phyloP scores from a whole-genome alignment of 2,113 vertebrate species.

The Halcyon malimbica region DNA sequence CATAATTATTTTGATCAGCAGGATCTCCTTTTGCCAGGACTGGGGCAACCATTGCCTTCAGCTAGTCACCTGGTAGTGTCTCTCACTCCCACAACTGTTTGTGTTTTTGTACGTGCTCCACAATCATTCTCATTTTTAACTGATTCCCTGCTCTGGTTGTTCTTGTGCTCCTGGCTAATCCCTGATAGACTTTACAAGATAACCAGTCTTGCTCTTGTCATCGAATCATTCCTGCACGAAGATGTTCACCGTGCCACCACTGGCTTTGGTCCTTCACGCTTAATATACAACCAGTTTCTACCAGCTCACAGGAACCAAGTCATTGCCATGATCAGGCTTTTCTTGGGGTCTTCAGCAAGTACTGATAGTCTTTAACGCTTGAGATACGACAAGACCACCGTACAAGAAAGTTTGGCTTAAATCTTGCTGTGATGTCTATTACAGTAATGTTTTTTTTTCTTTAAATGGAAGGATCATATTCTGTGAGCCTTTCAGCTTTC shows the following conservation, averaged over 20 bases:
- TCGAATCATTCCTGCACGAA: not conserved
- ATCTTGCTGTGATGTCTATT: not conserved
- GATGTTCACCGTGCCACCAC: not conserved
- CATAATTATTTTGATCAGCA: not conserved
- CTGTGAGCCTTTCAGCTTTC: not conserved
- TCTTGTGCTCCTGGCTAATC: not conserved
- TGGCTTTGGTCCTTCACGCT: not conserved
- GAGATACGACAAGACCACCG: not conserved
- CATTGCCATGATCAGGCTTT: not conserved
- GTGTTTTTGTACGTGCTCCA: accelerated
- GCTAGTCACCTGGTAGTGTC: conserved; percentile 14
- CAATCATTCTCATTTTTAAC: not conserved
- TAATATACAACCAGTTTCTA: accelerated
- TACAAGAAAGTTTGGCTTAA: not conserved
- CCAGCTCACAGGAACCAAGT: not conserved
- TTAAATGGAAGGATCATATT: not conserved
- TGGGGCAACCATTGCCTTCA: not conserved
- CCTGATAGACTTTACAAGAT: not conserved
- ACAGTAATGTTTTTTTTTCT: not conserved
- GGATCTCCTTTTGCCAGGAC: not conserved
- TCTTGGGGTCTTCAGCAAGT: not conserved
- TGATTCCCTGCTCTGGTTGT: not conserved
- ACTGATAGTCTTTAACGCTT: not conserved
- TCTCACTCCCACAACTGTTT: not conserved
- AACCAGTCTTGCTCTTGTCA: not conserved